Base-by-base conservation (phyloP, 2,797 vertebrate species). In the Gila robusta region DNA sequence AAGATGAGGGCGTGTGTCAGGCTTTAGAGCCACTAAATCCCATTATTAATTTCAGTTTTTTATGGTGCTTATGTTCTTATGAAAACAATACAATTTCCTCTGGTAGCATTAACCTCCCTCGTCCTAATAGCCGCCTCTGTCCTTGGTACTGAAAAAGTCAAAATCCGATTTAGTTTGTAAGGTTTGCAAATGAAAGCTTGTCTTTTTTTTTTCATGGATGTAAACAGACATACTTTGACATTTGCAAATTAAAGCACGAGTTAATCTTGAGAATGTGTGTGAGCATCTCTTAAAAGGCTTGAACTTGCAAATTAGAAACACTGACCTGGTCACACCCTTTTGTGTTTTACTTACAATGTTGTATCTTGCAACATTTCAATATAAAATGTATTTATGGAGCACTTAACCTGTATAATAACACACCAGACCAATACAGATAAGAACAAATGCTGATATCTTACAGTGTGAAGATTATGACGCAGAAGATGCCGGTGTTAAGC, bases 41-140 rank as follows among this genome's bases (percentile, higher is more conserved):
- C 72, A 32, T 64, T 79, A 82, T 84, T 89, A 87, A 90, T 88
- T 85, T 67, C 28, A 87, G 77, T 86, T 88, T 88, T 86, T 44
- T 84, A 86, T 76, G 82, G 62, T 85, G 87, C 87, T 88, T 91
- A 87, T 91, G 82, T 84, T 88, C 79, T 87, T 84, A 87, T 70
- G 28, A 88, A 87, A 84, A 86, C 77, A 79, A 87, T 89, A 88
- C 83, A 72, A 82, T 87, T 87, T 90, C 66, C 81, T 81, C 76
- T 72, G 52, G 71, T 80, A 79, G 71, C 84, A 84, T 81, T 82
- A 86, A 84, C 88, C 86, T 87, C 76, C 79, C 14, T 82, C n/a
- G 19, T 41, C 74, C 76, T 86, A 74, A 41, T 52, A 72, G 32
- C 77, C 28, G 44, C 47, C 72, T 88, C 88, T 89, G 88, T 91